These are phyloP conservation scores for Pluvianellus socialis DNA, from an alignment of 2,113 vertebrate species.

Conservation along the genomic window DNA sequence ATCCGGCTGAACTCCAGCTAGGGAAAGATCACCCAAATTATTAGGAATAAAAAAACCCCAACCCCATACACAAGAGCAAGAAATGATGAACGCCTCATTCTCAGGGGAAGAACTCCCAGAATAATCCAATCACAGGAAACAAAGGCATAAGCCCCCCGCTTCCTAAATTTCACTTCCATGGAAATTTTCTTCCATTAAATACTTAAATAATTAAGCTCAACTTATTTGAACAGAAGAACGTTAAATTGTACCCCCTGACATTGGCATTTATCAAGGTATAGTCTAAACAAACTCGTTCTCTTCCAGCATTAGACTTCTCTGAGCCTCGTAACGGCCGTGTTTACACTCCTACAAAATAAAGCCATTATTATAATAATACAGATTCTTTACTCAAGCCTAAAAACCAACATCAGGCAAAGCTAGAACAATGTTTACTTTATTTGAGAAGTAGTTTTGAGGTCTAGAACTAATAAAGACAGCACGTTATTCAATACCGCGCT, in stretches of 20 bases:
- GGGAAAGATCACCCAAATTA: not conserved
- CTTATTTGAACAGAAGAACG: not conserved
- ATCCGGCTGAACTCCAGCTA: not conserved
- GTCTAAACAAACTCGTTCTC: not conserved
- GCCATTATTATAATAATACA: not conserved
- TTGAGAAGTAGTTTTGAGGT: conserved; percentile 1
- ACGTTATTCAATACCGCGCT: conserved; percentile 19
- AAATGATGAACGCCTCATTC: not conserved
- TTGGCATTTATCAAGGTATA: not conserved
- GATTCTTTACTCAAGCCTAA: not conserved
- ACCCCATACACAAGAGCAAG: not conserved
- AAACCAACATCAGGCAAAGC: not conserved
- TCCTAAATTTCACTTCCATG: not conserved
- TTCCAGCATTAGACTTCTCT: not conserved
- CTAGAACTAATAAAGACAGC: conserved; percentile 38
- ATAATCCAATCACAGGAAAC: not conserved
- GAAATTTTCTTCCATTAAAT: not conserved
- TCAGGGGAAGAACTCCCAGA: not conserved
- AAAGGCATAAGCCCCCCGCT: not conserved
- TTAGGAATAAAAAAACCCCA: not conserved
- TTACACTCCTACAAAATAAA: conserved; percentile 29
- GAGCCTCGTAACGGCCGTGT: not conserved
- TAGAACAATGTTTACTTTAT: conserved; percentile 28
- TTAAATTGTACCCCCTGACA: not conserved
- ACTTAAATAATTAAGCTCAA: not conserved